phyloP scores from a whole-genome alignment of 35 echinoderm and acorn worm species.

The Heliocidaris tuberculata region DNA sequence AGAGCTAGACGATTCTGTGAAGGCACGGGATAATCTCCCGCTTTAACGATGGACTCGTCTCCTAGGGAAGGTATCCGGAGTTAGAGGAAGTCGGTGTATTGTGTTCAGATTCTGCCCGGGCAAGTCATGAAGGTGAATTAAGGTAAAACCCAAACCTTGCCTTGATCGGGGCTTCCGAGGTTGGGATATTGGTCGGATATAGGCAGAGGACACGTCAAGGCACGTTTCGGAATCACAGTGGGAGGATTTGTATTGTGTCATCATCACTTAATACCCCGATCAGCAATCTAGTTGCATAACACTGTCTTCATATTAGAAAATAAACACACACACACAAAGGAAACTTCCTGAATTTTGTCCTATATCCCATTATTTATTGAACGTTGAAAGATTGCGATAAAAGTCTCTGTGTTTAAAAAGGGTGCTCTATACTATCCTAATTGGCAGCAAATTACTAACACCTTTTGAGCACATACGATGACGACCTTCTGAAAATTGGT shows the following conservation, averaged over 20 bases:
- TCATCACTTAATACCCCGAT: neutral
- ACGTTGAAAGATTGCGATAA: too few relatives aligned
- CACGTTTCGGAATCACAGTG: neutral
- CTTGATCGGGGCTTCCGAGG: neutral
- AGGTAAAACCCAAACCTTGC: neutral
- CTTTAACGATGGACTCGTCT: neutral
- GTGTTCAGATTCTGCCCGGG: neutral
- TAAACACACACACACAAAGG: neutral
- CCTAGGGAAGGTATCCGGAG: neutral
- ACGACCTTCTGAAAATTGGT: too few relatives aligned
- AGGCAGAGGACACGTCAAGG: neutral
- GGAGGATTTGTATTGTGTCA: neutral
- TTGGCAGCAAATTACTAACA: too few relatives aligned
- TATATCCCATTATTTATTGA: neutral
- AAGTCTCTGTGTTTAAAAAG: too few relatives aligned
- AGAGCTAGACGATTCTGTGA: neutral
- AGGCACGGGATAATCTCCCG: neutral
- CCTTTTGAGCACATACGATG: too few relatives aligned
- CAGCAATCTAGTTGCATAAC: neutral
- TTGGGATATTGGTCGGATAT: neutral
- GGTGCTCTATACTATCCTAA: too few relatives aligned
- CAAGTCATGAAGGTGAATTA: conserved; percentile 17
- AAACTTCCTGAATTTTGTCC: neutral
- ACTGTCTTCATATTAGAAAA: neutral
- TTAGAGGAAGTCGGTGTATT: conserved; percentile 2